A percentile compares a stretch with the other conserved stretches of the same genome.
Conservation (phyloP, 2,797 vertebrate species). For the Loris lydekkerianus region DNA sequence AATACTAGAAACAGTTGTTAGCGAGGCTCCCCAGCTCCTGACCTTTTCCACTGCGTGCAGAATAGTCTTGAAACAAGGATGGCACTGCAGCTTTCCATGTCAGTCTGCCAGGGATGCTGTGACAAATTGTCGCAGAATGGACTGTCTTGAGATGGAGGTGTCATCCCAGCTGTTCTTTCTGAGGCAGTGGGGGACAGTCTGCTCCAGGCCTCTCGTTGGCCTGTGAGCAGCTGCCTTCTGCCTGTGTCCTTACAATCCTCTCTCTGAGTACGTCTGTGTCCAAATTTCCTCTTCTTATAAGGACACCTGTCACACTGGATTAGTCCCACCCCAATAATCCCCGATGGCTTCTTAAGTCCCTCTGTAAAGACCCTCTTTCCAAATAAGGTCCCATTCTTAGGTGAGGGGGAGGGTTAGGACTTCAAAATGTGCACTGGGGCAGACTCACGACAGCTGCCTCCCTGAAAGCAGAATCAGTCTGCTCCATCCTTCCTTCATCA, state of each 20-base stretch:
- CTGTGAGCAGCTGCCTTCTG: fast-evolving
- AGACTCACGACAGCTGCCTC: not conserved
- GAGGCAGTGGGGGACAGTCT: no score
- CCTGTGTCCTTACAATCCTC: no score
- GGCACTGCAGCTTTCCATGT: not conserved
- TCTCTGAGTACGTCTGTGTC: not conserved
- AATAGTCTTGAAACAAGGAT: not conserved
- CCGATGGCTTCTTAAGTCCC: not conserved
- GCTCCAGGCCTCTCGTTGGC: not conserved
- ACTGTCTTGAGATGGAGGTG: not conserved
- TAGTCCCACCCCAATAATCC: no score
- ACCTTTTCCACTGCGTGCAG: not conserved
- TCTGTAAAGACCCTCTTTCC: not conserved
- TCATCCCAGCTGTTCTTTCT: not conserved
- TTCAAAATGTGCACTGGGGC: not conserved
- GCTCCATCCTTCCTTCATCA: not conserved
- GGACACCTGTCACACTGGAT: not conserved
- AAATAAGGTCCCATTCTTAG: not conserved
- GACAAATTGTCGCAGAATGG: fast-evolving
- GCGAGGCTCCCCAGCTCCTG: not conserved
- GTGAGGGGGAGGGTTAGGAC: not conserved
- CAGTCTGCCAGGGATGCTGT: fast-evolving
- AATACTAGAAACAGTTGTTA: not conserved
- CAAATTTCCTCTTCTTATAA: not conserved
- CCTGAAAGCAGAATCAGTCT: not conserved